Base-by-base conservation (phyloP, 2,797 vertebrate species). In the Vultur gryphus region DNA sequence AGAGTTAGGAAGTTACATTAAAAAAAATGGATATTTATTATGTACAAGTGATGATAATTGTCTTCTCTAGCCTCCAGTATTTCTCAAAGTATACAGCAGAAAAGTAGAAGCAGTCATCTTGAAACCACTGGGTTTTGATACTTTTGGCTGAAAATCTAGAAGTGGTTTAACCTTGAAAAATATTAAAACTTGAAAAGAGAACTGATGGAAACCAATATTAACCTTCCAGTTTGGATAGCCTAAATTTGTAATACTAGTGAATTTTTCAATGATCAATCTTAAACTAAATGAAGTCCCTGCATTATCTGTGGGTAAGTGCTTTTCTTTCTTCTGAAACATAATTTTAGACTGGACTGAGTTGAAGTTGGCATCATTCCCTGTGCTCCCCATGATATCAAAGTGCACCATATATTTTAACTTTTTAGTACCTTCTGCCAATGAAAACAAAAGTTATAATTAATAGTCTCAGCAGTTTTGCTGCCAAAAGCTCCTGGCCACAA, bases 361-460 rank as follows among this genome's bases (percentile, higher is more conserved):
- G 70, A 88, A 94, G 48, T 91, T 96, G 87, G 84, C 75, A n/a
- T 87, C 52, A 54, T 84, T 84, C 70, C 82, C 83, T 66, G 18
- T 82, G 65, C 44, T 96, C 66, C 52, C 51, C 8, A 0, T 55
- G 65, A 91, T 94, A 95, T 96, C 93, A 94, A 97, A 96, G 84
- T 90, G 84, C 24, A 81, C 61, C n/a, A 55, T 94, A 67, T 88
- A 97, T 92, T 97, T 97, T 78, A 95, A 89, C 48, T 95, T 96
- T 90, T 91, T 81, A 90, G 89, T 92, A 93, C 58, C 46, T 93
- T 80, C 54, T 83, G 79, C 89, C 94, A 96, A 87, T 86, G 71
- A 91, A 97, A 97, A 92, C 87, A 96, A 49, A 94, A 97, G 73
- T 71, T 91, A 70, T 95, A 96, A 97, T 97, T 90, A 97, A 95